Evolutionary conservation across 2,888 invertebrate genomes (phyloP).

Genomic region (Chrysolina haemoptera): DNA sequence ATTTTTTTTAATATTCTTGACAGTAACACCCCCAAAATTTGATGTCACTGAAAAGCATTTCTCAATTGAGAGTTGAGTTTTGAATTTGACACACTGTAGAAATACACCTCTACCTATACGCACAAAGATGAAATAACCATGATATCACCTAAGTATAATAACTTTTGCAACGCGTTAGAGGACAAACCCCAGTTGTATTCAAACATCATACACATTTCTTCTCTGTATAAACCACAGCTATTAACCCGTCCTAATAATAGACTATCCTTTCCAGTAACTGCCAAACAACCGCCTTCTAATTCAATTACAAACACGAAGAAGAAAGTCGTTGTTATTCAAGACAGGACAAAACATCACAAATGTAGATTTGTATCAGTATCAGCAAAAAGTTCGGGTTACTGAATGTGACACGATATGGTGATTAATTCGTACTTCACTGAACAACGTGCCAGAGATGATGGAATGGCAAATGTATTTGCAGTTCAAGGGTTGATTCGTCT

Average conservation of each 20-base stretch:
- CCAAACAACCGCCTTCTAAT: not conserved
- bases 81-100: too few relatives aligned
- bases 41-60: too few relatives aligned
- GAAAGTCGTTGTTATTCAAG: not conserved
- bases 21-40: too few relatives aligned
- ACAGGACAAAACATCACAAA: not conserved
- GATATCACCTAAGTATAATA: too few relatives aligned
- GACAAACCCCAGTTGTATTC: not conserved
- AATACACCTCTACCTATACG: too few relatives aligned
- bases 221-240: not conserved
- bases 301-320: not conserved
- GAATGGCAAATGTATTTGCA: not conserved
- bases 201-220: not conserved
- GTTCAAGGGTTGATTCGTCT: not conserved
- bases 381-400: conserved; percentile 7
- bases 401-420: not conserved
- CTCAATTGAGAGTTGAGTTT: too few relatives aligned
- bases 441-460: not conserved
- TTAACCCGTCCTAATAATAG: not conserved
- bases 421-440: not conserved
- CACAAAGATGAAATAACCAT: too few relatives aligned
- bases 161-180: not conserved
- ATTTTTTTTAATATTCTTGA: too few relatives aligned
- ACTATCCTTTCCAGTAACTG: not conserved
- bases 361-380: not conserved